These are phyloP conservation scores for Corythornis madagascariensis DNA, from an alignment of 2,113 vertebrate species.

Conservation along the genomic window DNA sequence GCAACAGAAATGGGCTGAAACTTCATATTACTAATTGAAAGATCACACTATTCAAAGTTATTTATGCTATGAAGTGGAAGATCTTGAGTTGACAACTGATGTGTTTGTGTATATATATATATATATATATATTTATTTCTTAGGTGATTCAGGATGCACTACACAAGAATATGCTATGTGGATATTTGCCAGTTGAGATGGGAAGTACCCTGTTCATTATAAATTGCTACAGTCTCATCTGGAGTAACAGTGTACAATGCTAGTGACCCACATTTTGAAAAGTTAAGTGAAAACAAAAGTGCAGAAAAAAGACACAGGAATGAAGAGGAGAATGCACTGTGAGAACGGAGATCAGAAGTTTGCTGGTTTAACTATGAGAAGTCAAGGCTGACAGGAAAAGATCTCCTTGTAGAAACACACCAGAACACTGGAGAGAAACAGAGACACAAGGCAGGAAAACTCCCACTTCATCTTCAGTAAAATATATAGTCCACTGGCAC, in stretches of 20 bases:
- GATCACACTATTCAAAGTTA: conserved; percentile 10
- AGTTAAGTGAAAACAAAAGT: not conserved
- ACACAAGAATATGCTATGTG: not conserved
- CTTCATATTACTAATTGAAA: not conserved
- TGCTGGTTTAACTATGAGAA: not conserved
- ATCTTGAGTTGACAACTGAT: not conserved
- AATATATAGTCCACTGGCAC: not conserved
- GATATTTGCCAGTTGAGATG: not conserved
- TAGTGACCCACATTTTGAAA: not conserved
- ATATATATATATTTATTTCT: too few relatives aligned
- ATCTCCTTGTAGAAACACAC: not conserved
- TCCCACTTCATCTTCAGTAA: not conserved
- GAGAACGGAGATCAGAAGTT: not conserved
- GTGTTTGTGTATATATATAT: too few relatives aligned
- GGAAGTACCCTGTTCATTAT: not conserved
- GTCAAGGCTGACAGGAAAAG: not conserved
- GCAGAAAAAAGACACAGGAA: not conserved
- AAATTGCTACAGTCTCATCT: not conserved
- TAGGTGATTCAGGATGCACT: not conserved
- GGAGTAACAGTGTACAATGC: not conserved
- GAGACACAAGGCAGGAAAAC: not conserved
- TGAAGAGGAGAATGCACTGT: not conserved
- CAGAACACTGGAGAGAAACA: not conserved
- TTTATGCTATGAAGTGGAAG: not conserved
- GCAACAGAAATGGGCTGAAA: conserved; percentile 24